Conservation (phyloP, 2,888 invertebrate genomes). For the Pharmacophagus antenor region DNA sequence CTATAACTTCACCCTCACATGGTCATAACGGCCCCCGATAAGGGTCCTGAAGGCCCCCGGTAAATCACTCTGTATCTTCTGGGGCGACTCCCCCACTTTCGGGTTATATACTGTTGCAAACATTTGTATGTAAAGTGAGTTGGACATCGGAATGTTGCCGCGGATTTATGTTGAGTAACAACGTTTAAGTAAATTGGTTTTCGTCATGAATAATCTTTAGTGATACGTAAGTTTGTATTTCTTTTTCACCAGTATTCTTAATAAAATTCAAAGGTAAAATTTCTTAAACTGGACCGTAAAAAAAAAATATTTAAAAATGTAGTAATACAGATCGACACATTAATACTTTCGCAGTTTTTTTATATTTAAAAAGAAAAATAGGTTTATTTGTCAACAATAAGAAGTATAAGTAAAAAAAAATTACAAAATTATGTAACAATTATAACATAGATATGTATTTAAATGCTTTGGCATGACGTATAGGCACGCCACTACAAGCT, state of each 20-base stretch:
- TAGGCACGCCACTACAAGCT: too few species aligned
- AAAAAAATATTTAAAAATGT: too few species aligned
- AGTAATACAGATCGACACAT: too few species aligned
- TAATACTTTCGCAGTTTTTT: neutral
- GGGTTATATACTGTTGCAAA: conserved; percentile 43
- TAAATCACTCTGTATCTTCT: conserved; percentile 76
- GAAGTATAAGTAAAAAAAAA: neutral
- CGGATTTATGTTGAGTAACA: conserved; percentile 29
- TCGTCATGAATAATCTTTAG: conserved; percentile 13
- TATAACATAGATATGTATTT: too few species aligned
- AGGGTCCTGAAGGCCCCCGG: conserved; percentile 75
- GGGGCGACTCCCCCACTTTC: conserved; percentile 66
- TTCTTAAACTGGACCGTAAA: neutral
- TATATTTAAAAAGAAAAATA: neutral
- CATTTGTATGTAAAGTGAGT: conserved; percentile 48
- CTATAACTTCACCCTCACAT: conserved; percentile 78
- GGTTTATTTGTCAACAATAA: neutral
- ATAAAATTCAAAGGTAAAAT: neutral
- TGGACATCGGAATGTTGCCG: conserved; percentile 52
- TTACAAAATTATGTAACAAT: too few species aligned
- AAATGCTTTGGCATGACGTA: too few species aligned
- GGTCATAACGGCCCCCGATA: conserved; percentile 80
- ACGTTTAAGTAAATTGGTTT: conserved; percentile 26
- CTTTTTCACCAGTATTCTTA: neutral
- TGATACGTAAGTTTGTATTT: neutral